phyloP scores from a whole-genome alignment of 2,113 vertebrate species.

The Pungitius pungitius region DNA sequence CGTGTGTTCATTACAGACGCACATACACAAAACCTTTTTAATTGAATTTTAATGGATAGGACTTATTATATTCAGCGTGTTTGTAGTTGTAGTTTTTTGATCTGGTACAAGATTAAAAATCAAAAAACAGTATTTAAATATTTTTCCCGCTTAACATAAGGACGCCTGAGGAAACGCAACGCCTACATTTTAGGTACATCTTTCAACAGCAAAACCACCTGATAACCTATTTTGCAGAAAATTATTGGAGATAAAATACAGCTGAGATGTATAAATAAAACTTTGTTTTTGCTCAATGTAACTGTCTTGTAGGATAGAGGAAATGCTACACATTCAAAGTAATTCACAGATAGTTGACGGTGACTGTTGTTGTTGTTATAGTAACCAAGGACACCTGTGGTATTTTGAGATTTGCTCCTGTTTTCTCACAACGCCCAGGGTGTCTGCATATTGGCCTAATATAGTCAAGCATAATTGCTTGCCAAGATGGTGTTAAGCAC shows the following conservation, averaged over 20 bases:
- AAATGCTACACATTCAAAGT: background rate
- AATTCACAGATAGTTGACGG: background rate
- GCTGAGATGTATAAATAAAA: background rate
- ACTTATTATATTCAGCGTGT: no score
- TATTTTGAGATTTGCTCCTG: conserved; percentile 28
- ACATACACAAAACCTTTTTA: background rate
- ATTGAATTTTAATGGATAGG: background rate
- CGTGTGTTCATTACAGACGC: conserved; percentile 68
- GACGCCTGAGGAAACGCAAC: background rate
- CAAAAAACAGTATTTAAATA: background rate
- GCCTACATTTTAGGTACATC: background rate
- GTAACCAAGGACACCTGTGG: conserved; percentile 25
- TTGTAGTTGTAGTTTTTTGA: no score
- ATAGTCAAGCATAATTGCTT: conserved; percentile 18
- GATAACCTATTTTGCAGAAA: background rate
- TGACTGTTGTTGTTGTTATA: background rate
- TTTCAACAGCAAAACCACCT: background rate
- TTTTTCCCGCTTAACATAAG: background rate
- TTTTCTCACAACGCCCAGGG: background rate
- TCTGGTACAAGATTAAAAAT: background rate
- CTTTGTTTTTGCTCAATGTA: background rate
- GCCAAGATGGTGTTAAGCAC: conserved; percentile 34
- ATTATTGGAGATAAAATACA: background rate
- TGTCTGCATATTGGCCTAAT: conserved; percentile 23
- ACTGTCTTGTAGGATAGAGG: background rate